Evolutionary conservation across 2,888 invertebrate species (phyloP).

Genomic region (Drosophila borborema): DNA sequence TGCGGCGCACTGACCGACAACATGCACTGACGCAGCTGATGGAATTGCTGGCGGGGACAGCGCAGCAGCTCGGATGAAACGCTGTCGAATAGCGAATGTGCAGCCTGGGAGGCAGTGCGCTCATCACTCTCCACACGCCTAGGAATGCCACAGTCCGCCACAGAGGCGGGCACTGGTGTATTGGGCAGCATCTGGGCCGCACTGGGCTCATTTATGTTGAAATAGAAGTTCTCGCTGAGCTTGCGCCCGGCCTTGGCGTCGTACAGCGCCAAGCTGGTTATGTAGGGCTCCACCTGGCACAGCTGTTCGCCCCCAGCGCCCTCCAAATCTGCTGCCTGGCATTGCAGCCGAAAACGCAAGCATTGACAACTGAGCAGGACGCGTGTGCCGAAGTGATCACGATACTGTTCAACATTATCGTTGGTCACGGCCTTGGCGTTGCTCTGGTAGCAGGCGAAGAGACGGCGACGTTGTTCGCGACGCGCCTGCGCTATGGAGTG

Average conservation of each 20-base stretch:
- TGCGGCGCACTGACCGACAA: slow-evolving; percentile 95
- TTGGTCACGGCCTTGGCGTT: slow-evolving; percentile 84
- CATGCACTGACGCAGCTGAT: slow-evolving; percentile 88
- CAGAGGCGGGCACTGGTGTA: slow-evolving; percentile 75
- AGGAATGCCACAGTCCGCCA: slow-evolving; percentile 74
- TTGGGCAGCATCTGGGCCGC: slow-evolving; percentile 87
- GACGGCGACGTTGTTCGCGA: slow-evolving; percentile 91
- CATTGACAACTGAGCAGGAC: slow-evolving; percentile 93
- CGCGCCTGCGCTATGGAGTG: slow-evolving; percentile 92
- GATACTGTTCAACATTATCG: slow-evolving; percentile 90
- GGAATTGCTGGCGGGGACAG: slow-evolving; percentile 84
- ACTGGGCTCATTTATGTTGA: slow-evolving; percentile 92
- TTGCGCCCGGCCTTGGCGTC: slow-evolving; percentile 95
- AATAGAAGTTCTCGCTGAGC: slow-evolving; percentile 96
- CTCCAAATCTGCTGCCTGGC: slow-evolving; percentile 86
- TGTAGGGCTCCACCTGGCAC: slow-evolving; percentile 95
- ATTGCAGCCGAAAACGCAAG: slow-evolving; percentile 93
- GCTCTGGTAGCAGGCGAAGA: slow-evolving; percentile 90
- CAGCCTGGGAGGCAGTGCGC: slow-evolving; percentile 83
- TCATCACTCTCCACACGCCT: slow-evolving; percentile 67
- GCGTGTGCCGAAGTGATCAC: slow-evolving; percentile 94
- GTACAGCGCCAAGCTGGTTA: slow-evolving; percentile 94
- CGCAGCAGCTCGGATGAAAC: slow-evolving; percentile 91
- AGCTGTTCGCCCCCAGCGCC: slow-evolving; percentile 89
- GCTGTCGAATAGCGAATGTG: slow-evolving; percentile 86